These are phyloP conservation scores for Spheniscus humboldti DNA, from an alignment of 2,797 vertebrate genomes.

Conservation along the genomic window DNA sequence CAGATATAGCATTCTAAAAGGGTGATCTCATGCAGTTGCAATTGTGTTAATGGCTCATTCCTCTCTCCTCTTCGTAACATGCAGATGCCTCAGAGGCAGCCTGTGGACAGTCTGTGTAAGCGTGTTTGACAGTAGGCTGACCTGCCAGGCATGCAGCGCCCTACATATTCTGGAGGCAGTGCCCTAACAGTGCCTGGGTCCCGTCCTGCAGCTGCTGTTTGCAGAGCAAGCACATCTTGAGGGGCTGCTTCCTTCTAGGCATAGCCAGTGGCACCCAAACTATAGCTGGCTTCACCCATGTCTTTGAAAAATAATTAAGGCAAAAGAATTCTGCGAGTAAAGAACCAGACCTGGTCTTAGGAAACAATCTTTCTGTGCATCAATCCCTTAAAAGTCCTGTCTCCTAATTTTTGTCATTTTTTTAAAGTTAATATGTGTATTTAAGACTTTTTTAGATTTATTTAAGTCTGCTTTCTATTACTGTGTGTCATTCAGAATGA, in stretches of 20 bases:
- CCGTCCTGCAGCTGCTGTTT: not conserved
- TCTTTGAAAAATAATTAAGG: not conserved
- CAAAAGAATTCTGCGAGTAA: not conserved
- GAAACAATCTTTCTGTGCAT: not conserved
- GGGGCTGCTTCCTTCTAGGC: not conserved
- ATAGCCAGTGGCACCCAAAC: not conserved
- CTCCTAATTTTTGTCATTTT: not conserved
- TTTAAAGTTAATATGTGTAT: not conserved
- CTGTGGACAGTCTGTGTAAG: not conserved
- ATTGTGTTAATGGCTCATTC: not conserved
- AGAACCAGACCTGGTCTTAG: not conserved
- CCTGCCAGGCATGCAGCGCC: not conserved
- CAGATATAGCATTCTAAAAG: not conserved
- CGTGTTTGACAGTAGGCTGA: not conserved
- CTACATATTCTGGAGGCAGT: not conserved
- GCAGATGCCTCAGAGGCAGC: not conserved
- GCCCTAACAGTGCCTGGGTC: too few relatives aligned
- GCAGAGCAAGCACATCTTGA: not conserved
- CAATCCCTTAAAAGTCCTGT: not conserved
- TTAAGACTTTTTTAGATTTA: not conserved
- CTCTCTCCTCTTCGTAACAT: fast-evolving
- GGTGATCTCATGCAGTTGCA: not conserved
- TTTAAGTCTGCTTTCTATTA: not conserved
- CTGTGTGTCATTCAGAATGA: not conserved
- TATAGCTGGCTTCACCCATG: not conserved